These are phyloP conservation scores for Drosophila mimetica DNA, from an alignment of 2,888 invertebrate genomes.

Conservation along the genomic window DNA sequence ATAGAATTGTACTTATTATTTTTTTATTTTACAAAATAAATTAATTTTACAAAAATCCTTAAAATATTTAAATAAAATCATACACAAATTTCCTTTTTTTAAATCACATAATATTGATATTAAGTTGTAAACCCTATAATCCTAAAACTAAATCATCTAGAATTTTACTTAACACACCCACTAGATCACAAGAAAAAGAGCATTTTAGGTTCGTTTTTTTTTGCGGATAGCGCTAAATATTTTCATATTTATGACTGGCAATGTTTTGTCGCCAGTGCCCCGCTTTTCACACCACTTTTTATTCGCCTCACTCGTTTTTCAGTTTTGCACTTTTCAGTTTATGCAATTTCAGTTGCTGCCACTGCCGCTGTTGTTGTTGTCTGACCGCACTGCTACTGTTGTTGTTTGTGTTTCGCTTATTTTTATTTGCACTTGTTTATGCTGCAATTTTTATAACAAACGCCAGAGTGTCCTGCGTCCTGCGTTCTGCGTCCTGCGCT, in stretches of 20 bases:
- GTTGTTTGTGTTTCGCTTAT: slow-evolving; percentile 41
- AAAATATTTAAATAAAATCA: no score
- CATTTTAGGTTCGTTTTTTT: slow-evolving; percentile 11
- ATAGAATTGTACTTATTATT: no score
- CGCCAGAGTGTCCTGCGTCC: slow-evolving; percentile 29
- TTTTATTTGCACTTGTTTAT: slow-evolving; percentile 52
- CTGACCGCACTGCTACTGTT: slow-evolving; percentile 18
- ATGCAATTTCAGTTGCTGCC: slow-evolving; percentile 41
- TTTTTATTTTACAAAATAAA: no score
- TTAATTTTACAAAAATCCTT: no score
- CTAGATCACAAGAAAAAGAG: slow-evolving; percentile 1
- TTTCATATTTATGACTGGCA: slow-evolving; percentile 39
- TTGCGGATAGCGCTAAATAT: slow-evolving; percentile 2
- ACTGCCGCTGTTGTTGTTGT: slow-evolving; percentile 23
- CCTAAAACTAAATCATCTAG: no score
- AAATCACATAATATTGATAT: no score
- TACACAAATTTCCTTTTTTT: no score
- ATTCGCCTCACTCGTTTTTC: slow-evolving; percentile 27
- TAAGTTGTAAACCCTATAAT: no score
- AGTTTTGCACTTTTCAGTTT: slow-evolving; percentile 49
- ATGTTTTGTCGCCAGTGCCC: slow-evolving; percentile 41
- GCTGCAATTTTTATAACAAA: slow-evolving; percentile 53
- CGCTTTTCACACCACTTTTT: slow-evolving; percentile 22
- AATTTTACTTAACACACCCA: no score
- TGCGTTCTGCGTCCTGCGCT: neutral